Conservation (phyloP, 64 coral and sea anemone species). For the Montipora cactus region DNA sequence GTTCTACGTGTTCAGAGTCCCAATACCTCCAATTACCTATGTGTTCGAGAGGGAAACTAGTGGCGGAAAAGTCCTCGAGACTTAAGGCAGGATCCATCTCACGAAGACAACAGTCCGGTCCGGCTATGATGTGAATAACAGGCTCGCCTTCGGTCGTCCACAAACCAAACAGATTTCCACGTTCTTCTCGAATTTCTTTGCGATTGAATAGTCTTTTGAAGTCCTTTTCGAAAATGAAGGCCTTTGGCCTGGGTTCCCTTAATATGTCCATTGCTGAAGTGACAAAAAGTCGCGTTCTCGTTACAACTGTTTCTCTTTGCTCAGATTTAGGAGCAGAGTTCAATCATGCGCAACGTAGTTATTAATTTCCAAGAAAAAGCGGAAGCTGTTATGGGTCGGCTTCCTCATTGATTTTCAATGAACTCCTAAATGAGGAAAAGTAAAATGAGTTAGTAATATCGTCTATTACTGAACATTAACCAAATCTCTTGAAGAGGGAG, state of each 20-base stretch:
- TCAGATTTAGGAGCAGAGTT: no score
- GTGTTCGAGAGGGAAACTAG: background rate
- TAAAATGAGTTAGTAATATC: no score
- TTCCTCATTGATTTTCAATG: no score
- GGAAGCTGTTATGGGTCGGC: no score
- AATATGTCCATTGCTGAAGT: background rate
- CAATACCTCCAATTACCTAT: background rate
- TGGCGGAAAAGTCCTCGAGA: background rate
- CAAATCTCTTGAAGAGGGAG: no score
- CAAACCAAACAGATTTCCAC: slow-evolving; percentile 59
- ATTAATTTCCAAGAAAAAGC: no score
- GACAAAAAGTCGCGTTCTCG: background rate
- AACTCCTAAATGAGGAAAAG: no score
- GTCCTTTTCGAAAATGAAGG: background rate
- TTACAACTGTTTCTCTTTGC: background rate
- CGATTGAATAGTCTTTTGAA: background rate
- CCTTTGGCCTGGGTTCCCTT: background rate
- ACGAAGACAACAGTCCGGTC: background rate
- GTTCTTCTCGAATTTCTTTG: background rate
- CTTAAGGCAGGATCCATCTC: background rate
- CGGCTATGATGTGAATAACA: slow-evolving; percentile 55
- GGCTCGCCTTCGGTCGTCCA: slow-evolving; percentile 68
- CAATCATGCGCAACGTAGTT: no score
- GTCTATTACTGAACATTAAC: no score
- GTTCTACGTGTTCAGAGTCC: background rate